These are phyloP conservation scores for Crioceris asparagi DNA, from an alignment of 2,888 invertebrate genomes.

Conservation along the genomic window DNA sequence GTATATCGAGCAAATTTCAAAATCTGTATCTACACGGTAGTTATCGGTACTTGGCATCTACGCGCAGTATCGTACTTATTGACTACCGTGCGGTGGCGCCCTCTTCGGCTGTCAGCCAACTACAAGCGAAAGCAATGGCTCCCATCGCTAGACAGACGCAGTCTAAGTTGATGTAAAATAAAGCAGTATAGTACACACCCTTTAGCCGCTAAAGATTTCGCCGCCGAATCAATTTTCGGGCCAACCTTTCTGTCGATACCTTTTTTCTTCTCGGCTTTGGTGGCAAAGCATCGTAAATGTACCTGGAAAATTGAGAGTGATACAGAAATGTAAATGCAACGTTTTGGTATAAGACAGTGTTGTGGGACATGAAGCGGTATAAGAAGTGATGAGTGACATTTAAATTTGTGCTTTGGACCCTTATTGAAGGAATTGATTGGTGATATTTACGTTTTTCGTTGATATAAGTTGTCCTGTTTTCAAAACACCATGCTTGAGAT, in stretches of 20 bases:
- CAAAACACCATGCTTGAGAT: constrained; percentile 45
- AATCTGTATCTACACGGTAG: too few relatives aligned
- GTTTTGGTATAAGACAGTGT: constrained; percentile 16
- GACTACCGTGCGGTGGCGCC: constrained; percentile 32
- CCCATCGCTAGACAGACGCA: constrained; percentile 26
- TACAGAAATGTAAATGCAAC: constrained; percentile 19
- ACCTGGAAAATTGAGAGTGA: constrained; percentile 27
- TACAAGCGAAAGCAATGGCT: constrained; percentile 33
- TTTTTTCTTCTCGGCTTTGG: constrained; percentile 37
- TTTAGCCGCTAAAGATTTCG: constrained; percentile 55
- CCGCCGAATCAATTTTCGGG: constrained; percentile 43
- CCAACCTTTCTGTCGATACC: constrained; percentile 36
- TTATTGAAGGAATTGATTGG: constrained; percentile 12
- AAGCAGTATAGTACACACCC: constrained; percentile 52
- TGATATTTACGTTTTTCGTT: constrained; percentile 38
- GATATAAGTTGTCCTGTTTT: constrained; percentile 33
- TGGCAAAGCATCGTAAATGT: constrained; percentile 31
- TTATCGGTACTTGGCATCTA: constrained; percentile 12
- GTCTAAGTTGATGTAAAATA: constrained; percentile 21
- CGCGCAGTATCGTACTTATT: constrained; percentile 38
- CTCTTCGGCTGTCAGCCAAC: constrained; percentile 21
- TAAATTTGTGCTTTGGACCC: constrained; percentile 10
- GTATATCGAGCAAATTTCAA: too few relatives aligned
- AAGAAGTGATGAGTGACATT: constrained; percentile 10
- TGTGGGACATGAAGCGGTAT: constrained; percentile 12